A percentile compares a stretch with the other conserved stretches of the same genome.
phyloP scores from a whole-genome alignment of 2,797 vertebrate genomes.

The Acestrorhynchus altus region DNA sequence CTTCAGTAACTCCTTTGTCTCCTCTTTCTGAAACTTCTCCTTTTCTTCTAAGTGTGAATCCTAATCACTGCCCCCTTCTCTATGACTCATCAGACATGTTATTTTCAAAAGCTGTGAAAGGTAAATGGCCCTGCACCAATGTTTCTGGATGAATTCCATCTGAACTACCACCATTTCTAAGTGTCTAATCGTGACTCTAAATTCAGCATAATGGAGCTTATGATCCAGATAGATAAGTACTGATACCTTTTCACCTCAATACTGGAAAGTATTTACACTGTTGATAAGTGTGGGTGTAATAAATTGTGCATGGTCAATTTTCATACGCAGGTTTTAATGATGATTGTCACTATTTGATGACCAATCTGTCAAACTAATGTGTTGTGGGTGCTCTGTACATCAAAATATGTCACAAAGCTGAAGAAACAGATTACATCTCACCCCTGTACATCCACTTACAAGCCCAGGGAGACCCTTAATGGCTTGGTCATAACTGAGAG shows the following conservation, averaged over 20 bases:
- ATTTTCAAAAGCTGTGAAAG: background rate
- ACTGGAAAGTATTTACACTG: too few species aligned
- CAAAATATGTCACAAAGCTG: too few species aligned
- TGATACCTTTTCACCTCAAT: too few species aligned
- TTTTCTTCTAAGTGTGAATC: background rate
- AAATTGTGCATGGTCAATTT: too few species aligned
- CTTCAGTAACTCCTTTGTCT: background rate
- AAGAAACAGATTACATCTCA: background rate
- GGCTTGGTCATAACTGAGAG: slow-evolving; percentile 6
- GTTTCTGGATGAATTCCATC: background rate
- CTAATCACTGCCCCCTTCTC: background rate
- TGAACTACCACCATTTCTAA: background rate
- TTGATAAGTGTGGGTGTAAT: too few species aligned
- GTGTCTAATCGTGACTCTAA: background rate
- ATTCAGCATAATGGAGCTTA: background rate
- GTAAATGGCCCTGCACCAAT: background rate
- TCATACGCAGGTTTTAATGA: too few species aligned
- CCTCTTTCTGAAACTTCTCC: background rate
- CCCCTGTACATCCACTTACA: slow-evolving; percentile 24
- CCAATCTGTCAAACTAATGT: too few species aligned
- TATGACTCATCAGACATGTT: background rate
- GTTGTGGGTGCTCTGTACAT: too few species aligned
- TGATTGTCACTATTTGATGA: too few species aligned
- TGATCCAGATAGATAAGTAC: too few species aligned
- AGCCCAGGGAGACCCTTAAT: slow-evolving; percentile 1